These are phyloP conservation scores for Drosophila gunungcola DNA, from an alignment of 1,140 invertebrate genomes.

Conservation along the genomic window DNA sequence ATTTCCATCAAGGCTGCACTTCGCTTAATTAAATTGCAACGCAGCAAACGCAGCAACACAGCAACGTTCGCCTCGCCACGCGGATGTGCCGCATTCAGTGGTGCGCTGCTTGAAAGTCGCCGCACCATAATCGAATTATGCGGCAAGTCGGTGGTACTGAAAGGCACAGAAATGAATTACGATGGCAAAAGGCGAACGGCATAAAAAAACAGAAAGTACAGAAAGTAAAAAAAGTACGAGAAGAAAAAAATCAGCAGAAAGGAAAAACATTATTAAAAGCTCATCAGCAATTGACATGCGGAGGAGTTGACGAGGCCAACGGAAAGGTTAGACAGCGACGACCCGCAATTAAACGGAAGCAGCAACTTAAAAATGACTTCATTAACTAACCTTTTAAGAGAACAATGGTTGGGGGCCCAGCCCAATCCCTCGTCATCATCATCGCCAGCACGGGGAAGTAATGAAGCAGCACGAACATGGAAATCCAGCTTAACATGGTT, in stretches of 20 bases:
- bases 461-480: constrained; percentile 16
- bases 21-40: constrained; percentile 81
- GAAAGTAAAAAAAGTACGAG: neutral
- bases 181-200: constrained; percentile 63
- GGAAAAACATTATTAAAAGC: constrained; percentile 76
- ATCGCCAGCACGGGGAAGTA: constrained; percentile 16
- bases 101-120: constrained; percentile 68
- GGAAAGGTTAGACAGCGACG: constrained; percentile 43
- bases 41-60: constrained; percentile 56
- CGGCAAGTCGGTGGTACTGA: constrained; percentile 62
- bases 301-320: constrained; percentile 24
- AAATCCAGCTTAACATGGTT: constrained; percentile 20
- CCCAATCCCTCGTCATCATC: neutral
- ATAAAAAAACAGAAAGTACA: constrained; percentile 10
- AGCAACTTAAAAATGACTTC: constrained; percentile 74
- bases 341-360: constrained; percentile 77
- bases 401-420: constrained; percentile 21
- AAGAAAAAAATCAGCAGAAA: neutral
- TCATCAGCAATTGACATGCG: constrained; percentile 80
- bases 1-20: constrained; percentile 61
- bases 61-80: constrained; percentile 59
- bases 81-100: constrained; percentile 56
- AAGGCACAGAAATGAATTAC: constrained; percentile 63
- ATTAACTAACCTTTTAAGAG: constrained; percentile 67
- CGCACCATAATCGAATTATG: constrained; percentile 79